Conservation (phyloP, 2,113 vertebrate species). For the Desmodus rotundus region DNA sequence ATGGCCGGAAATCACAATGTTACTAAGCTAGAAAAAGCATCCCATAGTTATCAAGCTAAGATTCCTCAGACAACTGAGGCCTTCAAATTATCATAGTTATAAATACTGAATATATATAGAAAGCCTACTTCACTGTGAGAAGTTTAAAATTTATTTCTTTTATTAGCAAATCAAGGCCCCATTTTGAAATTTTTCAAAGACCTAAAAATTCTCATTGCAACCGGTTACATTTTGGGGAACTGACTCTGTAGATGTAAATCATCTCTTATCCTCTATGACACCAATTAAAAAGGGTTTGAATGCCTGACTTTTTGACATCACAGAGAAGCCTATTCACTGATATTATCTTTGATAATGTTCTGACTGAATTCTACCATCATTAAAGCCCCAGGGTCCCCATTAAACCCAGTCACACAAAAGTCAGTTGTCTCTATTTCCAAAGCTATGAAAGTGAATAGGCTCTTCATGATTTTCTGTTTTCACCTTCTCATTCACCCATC, state of each 20-base stretch:
- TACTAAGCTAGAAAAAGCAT: not conserved
- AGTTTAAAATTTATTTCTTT: not conserved
- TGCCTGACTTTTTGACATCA: not conserved
- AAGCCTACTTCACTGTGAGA: not conserved
- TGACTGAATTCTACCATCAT: not conserved
- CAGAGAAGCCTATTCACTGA: not conserved
- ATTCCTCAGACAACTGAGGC: not conserved
- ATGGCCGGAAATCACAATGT: not conserved
- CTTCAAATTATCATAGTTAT: not conserved
- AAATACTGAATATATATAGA: not conserved
- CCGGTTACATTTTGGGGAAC: not conserved
- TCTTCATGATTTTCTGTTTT: slow-evolving; percentile 4
- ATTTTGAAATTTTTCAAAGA: not conserved
- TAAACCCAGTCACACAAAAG: slow-evolving; percentile 21
- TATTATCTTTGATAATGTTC: not conserved
- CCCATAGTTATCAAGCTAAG: not conserved
- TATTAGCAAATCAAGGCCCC: not conserved
- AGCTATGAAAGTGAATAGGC: not conserved
- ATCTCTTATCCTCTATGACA: slow-evolving; percentile 10
- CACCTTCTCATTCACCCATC: not conserved
- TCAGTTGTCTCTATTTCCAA: not conserved
- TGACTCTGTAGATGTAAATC: not conserved
- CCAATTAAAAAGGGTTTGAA: not conserved
- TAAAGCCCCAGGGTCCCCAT: not conserved
- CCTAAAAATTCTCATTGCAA: not conserved